These are phyloP conservation scores for Prunella strophiata DNA, from an alignment of 2,797 vertebrate species.

Conservation along the genomic window DNA sequence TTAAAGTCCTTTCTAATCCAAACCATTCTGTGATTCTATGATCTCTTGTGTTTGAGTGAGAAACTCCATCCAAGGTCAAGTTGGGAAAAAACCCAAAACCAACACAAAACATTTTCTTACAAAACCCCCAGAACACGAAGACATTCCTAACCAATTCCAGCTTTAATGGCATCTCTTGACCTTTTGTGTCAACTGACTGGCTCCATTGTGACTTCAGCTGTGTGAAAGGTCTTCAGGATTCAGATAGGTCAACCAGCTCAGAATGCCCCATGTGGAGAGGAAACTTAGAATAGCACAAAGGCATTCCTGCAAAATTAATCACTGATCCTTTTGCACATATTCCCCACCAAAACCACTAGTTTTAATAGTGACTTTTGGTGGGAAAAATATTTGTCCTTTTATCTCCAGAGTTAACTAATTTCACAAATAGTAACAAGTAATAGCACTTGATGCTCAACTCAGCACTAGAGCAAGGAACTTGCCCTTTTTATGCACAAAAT, in stretches of 20 bases:
- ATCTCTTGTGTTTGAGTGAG: not conserved
- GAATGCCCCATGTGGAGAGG: not conserved
- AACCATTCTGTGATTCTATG: not conserved
- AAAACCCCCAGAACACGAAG: not conserved
- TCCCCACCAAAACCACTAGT: not conserved
- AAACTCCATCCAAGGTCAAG: not conserved
- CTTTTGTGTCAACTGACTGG: not conserved
- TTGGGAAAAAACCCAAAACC: not conserved
- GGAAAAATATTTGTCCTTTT: not conserved
- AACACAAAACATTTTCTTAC: not conserved
- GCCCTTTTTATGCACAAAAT: not conserved
- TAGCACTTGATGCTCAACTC: not conserved
- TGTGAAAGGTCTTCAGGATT: not conserved
- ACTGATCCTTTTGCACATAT: not conserved
- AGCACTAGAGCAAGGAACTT: not conserved
- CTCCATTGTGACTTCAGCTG: not conserved
- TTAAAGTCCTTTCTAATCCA: not conserved
- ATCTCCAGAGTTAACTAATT: not conserved
- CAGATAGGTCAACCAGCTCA: not conserved
- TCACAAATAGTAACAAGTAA: not conserved
- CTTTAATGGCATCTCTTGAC: not conserved
- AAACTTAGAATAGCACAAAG: constrained; percentile 18
- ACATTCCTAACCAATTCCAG: not conserved
- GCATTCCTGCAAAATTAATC: constrained; percentile 18
- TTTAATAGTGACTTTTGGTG: not conserved